Evolutionary conservation across 2,113 vertebrate genomes (phyloP), one percentile per base, ranked within the genome.

Genomic region (Strix uralensis): DNA sequence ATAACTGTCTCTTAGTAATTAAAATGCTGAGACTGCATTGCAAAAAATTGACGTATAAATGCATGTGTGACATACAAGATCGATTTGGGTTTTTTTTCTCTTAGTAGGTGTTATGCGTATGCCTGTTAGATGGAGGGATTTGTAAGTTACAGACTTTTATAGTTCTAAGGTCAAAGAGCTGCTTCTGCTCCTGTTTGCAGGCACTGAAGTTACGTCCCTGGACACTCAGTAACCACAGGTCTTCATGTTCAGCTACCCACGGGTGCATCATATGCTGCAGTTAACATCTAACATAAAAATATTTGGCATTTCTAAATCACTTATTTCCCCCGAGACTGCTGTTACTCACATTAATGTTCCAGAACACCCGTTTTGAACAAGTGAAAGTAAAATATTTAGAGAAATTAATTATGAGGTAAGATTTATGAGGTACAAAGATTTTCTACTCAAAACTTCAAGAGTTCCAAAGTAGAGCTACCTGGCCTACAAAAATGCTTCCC

Each of bases 1-100:
- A 12, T 34, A 17, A 26, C 1, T 0, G 1, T 34, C 7, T 62
- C 36, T 80, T 4, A 4, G 32, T 14, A 77, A 70, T 54, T 54
- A 34, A 79, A 92, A 49, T 3, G 2, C 22, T 72, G 52, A 74
- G 72, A 61, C 7, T 32, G 27, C 5, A 20, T 30, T 20, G 40
- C 36, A 80, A 90, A 63, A 49, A 27, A 27, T 2, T 54, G 29
- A 16, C 7, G 3, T 52, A 26, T 49, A 63, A 82, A 51, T 11
- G 12, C 15, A 54, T 4, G 2, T 11, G 8, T n/a, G 62, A 55
- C 13, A 57, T 9, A 40, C 3, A 49, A 5, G 8, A 72, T n/a
- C 32, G 10, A 8, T 25, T 81, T 51, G 29, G 9, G 0, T 6
- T 66, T 46, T 55, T 81, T 62, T 51, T 19, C 5, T 32, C 13